Percentiles rank a stretch among this genome's conserved stretches.
These are phyloP conservation scores for Spialia ferax DNA, from an alignment of 2,888 invertebrate genomes.

Conservation along the genomic window DNA sequence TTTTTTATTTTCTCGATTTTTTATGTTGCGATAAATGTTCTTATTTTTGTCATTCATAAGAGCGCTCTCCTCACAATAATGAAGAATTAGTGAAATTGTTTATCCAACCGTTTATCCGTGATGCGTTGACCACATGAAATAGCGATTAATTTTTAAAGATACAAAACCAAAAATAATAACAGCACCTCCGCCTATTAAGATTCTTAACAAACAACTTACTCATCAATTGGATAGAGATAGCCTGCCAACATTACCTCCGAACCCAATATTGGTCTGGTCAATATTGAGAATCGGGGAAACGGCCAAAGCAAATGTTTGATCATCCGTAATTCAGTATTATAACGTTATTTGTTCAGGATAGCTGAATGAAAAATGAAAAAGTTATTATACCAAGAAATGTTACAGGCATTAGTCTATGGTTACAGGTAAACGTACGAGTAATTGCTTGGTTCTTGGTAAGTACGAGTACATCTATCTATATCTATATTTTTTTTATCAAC, in stretches of 20 bases:
- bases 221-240: conserved; percentile 5
- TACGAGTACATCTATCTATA: too few relatives aligned
- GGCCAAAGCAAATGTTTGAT: conserved; percentile 5
- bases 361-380: conserved; percentile 3
- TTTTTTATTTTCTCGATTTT: too few relatives aligned
- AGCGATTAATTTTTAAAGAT: too few relatives aligned
- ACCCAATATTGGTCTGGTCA: conserved; percentile 14
- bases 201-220: not conserved
- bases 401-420: not conserved
- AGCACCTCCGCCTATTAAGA: not conserved
- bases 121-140: too few relatives aligned
- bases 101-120: too few relatives aligned
- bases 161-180: not conserved
- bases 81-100: too few relatives aligned
- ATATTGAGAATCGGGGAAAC: conserved; percentile 8
- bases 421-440: not conserved
- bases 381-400: not conserved
- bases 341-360: not conserved
- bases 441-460: too few relatives aligned
- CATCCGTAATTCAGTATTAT: conserved; percentile 1
- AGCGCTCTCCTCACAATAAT: too few relatives aligned
- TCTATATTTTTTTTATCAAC: too few relatives aligned
- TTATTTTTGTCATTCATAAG: too few relatives aligned
- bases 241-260: not conserved
- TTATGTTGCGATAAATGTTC: too few relatives aligned